Evolutionary conservation across 2,888 invertebrate species (phyloP).

Genomic region (Hydriomena furcata): DNA sequence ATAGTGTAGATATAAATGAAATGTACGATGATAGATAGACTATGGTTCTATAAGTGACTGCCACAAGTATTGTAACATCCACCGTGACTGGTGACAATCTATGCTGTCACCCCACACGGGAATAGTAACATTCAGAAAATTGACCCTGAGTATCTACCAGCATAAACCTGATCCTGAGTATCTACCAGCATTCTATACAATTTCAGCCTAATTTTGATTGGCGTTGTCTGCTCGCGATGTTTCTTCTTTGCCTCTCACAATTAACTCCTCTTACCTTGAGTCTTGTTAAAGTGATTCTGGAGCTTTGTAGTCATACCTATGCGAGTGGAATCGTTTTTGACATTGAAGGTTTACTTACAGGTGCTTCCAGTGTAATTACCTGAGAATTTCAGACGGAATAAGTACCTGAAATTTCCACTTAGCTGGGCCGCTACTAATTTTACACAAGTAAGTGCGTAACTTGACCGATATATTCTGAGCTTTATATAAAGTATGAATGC

Average conservation of each 20-base stretch:
- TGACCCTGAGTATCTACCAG: no score
- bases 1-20: no score
- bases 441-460: no score
- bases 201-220: slow-evolving; percentile 4
- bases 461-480: no score
- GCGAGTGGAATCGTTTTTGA: slow-evolving; percentile 30
- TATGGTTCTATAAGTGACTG: no score
- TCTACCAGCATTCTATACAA: slow-evolving; percentile 3
- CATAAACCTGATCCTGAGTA: no score
- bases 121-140: no score
- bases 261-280: slow-evolving; percentile 21
- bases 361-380: slow-evolving; percentile 25
- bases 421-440: background rate
- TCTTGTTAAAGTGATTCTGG: slow-evolving; percentile 25
- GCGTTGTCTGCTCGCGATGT: slow-evolving; percentile 9
- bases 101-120: no score
- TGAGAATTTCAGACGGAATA: slow-evolving; percentile 14
- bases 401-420: background rate
- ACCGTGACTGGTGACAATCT: no score
- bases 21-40: no score
- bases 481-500: no score
- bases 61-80: no score
- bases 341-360: slow-evolving; percentile 22
- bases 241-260: slow-evolving; percentile 27
- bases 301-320: slow-evolving; percentile 30